Conservation (phyloP, 53 echinoderm and acorn worm species). For the Zoroaster sp. region DNA sequence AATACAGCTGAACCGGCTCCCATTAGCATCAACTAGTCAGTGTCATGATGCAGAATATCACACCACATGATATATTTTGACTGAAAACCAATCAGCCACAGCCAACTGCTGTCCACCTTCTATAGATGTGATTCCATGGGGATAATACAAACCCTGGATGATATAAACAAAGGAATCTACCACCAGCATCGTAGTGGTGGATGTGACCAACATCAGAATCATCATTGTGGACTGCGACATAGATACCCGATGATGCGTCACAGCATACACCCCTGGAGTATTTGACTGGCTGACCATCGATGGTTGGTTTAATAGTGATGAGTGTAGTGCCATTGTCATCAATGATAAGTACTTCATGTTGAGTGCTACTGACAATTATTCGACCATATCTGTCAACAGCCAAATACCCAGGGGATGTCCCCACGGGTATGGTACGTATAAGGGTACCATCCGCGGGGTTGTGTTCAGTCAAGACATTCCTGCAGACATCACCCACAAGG, state of each 20-base stretch:
- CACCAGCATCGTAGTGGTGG: slow-evolving; percentile 6
- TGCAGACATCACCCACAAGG: background rate
- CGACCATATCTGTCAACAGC: background rate
- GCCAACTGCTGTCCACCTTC: background rate
- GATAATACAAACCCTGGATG: background rate
- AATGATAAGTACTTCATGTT: background rate
- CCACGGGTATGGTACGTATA: background rate
- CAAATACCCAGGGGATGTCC: background rate
- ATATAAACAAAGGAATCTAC: background rate
- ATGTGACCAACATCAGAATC: background rate
- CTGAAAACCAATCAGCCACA: background rate
- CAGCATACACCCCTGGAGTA: background rate
- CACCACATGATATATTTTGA: background rate
- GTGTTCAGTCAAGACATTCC: background rate
- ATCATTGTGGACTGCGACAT: background rate
- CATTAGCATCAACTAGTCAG: background rate
- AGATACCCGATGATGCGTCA: slow-evolving; percentile 1
- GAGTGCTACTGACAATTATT: background rate
- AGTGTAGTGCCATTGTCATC: background rate
- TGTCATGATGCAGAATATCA: background rate
- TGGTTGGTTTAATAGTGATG: background rate
- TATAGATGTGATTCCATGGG: background rate
- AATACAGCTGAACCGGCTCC: background rate
- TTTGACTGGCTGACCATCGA: background rate
- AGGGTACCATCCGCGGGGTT: background rate